Evolutionary conservation across 2,113 vertebrate genomes (phyloP).

Genomic region (Rissa tridactyla): DNA sequence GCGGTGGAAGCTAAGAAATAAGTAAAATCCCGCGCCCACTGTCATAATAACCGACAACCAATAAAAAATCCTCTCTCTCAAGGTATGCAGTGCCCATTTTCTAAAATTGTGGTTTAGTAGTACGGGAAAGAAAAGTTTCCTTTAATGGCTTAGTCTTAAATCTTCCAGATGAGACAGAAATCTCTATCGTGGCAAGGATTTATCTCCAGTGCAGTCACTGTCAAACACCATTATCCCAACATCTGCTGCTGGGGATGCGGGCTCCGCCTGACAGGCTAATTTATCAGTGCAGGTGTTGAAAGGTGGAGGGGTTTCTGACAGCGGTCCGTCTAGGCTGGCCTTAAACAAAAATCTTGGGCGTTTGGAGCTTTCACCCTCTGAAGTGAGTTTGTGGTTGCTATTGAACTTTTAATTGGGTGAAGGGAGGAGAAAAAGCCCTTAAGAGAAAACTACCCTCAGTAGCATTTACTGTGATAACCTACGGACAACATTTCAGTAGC

Average conservation of each 20-base stretch:
- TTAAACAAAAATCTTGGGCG: background rate
- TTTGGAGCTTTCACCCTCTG: rapidly evolving
- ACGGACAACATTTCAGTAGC: background rate
- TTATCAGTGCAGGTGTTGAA: background rate
- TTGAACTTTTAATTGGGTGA: background rate
- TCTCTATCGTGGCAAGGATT: background rate
- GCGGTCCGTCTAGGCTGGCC: background rate
- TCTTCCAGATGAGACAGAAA: background rate
- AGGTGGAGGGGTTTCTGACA: background rate
- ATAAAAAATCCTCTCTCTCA: background rate
- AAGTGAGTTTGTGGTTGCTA: background rate
- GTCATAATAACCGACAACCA: rapidly evolving
- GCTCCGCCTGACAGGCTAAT: background rate
- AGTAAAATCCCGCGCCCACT: rapidly evolving
- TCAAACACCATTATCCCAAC: background rate
- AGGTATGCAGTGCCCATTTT: background rate
- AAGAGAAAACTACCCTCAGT: background rate
- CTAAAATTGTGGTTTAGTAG: background rate
- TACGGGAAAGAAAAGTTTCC: background rate
- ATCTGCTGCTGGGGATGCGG: background rate
- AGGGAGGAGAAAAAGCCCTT: background rate
- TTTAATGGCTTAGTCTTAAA: background rate
- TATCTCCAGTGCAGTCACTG: background rate
- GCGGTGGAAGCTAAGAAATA: conserved; percentile 34
- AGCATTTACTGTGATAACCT: background rate